A percentile compares a stretch with the other conserved stretches of the same genome.
phyloP scores from a whole-genome alignment of 2,113 vertebrate genomes.

The Eurystomus gularis region DNA sequence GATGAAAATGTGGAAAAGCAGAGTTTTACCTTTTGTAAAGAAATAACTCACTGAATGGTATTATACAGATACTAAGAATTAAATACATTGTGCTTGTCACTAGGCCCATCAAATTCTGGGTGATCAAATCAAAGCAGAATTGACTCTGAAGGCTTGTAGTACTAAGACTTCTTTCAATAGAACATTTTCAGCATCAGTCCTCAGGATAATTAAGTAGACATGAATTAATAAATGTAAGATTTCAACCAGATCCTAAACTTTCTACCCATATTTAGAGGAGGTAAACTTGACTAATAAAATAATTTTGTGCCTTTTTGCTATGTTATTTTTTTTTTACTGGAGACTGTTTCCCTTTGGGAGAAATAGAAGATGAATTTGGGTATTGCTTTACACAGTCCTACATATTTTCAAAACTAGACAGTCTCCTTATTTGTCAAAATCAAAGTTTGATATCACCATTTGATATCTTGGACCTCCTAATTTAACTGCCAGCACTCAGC shows the following conservation, averaged over 20 bases:
- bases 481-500: background rate
- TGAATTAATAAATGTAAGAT: background rate
- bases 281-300: background rate
- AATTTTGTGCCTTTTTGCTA: background rate
- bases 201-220: background rate
- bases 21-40: background rate
- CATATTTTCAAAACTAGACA: background rate
- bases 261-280: background rate
- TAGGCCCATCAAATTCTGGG: background rate
- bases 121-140: background rate
- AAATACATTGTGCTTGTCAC: background rate
- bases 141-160: background rate
- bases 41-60: background rate
- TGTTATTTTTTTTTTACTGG: background rate
- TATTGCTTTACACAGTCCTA: background rate
- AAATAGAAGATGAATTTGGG: background rate
- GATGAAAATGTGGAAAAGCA: background rate
- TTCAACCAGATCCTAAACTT: background rate
- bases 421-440: background rate
- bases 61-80: background rate
- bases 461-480: background rate
- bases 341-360: background rate
- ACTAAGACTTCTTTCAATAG: background rate
- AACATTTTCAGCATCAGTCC: background rate
- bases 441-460: background rate